A percentile compares a stretch with the other conserved stretches of the same genome.
phyloP scores from a whole-genome alignment of 1,140 invertebrate species.

The Halyomorpha halys region DNA sequence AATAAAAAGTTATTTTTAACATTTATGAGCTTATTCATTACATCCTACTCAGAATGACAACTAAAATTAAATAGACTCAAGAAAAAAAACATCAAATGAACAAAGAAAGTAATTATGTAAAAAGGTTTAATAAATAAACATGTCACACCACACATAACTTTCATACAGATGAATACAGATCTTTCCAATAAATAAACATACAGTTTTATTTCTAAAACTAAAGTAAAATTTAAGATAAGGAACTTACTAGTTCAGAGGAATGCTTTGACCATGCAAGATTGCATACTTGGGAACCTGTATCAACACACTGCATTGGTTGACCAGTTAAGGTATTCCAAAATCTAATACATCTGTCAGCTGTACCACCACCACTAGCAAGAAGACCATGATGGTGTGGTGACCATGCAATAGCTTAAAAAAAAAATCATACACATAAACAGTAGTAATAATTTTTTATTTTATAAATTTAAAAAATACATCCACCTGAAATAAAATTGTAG shows the following conservation, averaged over 20 bases:
- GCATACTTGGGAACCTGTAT: conserved; percentile 88
- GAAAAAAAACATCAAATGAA: too few species aligned
- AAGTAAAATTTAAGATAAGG: not conserved
- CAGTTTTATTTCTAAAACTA: not conserved
- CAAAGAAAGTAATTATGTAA: too few species aligned
- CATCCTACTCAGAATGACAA: too few species aligned
- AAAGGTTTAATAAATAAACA: too few species aligned
- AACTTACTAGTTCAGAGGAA: conserved; percentile 83
- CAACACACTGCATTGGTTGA: conserved; percentile 96
- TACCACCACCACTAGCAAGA: conserved; percentile 93
- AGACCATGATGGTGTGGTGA: conserved; percentile 98
- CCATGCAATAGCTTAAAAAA: conserved; percentile 83
- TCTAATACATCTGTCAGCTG: conserved; percentile 92
- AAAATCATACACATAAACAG: not conserved
- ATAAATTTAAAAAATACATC: too few species aligned
- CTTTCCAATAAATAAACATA: too few species aligned
- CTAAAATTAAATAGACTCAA: too few species aligned
- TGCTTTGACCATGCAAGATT: conserved; percentile 99
- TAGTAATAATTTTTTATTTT: too few species aligned
- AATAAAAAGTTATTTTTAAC: too few species aligned
- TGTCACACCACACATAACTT: too few species aligned
- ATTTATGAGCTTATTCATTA: too few species aligned
- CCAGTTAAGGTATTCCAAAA: conserved; percentile 99
- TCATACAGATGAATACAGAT: too few species aligned
- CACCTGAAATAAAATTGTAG: not conserved